phyloP scores from a whole-genome alignment of 1,140 invertebrate species.

The Dinoponera quadriceps region DNA sequence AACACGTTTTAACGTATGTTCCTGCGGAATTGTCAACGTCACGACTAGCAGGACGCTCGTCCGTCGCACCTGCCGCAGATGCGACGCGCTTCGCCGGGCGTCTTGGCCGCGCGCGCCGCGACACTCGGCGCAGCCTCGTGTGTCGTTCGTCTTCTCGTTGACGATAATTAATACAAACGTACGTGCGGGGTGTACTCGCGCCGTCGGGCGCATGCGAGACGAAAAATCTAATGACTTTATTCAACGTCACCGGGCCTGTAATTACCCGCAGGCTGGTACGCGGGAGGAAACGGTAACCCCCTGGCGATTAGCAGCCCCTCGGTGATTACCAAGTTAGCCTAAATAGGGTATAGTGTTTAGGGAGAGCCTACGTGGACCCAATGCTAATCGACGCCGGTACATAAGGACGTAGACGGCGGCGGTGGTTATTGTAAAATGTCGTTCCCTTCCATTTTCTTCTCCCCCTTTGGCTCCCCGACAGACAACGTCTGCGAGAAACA shows the following conservation, averaged over 20 bases:
- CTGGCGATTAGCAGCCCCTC: conserved; percentile 82
- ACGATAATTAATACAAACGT: conserved; percentile 69
- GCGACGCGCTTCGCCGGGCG: background rate
- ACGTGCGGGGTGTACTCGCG: conserved; percentile 5
- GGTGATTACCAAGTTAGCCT: conserved; percentile 84
- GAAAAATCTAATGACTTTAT: conserved; percentile 84
- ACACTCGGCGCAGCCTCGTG: background rate
- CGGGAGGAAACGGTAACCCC: conserved; percentile 74
- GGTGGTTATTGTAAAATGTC: background rate
- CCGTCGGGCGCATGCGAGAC: conserved; percentile 25
- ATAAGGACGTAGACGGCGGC: conserved; percentile 48
- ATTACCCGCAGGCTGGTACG: conserved; percentile 82
- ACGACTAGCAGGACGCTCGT: conserved; percentile 76
- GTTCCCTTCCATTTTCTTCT: conserved; percentile 7
- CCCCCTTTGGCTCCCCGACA: too few species aligned
- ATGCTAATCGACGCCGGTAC: conserved; percentile 73
- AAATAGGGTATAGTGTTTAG: conserved; percentile 84
- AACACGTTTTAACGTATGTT: conserved; percentile 63
- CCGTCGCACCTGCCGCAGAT: conserved; percentile 77
- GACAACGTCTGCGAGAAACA: too few species aligned
- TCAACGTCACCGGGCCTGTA: conserved; percentile 83
- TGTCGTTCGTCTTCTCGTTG: background rate
- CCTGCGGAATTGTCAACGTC: conserved; percentile 59
- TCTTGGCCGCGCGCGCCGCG: background rate
- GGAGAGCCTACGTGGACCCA: conserved; percentile 77